Conservation (phyloP, 2,113 vertebrate genomes). For the Varanus salvator region DNA sequence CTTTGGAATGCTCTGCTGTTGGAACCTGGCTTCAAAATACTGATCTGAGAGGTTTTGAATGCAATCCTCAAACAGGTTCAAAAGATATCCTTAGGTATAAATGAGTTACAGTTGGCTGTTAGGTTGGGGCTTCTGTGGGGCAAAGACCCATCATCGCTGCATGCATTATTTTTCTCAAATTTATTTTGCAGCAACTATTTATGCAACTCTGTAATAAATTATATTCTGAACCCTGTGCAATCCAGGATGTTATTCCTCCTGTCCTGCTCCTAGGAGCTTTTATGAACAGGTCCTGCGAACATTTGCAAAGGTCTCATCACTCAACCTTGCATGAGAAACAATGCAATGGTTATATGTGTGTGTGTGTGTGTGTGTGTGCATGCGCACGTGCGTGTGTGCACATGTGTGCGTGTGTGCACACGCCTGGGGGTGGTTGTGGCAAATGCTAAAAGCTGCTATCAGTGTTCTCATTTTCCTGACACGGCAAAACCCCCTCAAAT, state of each 20-base stretch:
- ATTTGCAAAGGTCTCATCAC: not conserved
- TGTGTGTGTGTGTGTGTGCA: too few relatives aligned
- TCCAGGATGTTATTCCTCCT: not conserved
- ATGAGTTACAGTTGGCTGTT: not conserved
- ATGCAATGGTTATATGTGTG: not conserved
- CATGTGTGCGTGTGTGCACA: too few relatives aligned
- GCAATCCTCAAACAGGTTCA: too few relatives aligned
- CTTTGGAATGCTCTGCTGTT: not conserved
- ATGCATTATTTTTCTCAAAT: not conserved
- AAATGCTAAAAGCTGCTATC: not conserved
- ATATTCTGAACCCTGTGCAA: not conserved
- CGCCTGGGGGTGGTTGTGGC: too few relatives aligned
- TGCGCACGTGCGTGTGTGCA: too few relatives aligned
- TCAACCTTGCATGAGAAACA: conserved; percentile 16
- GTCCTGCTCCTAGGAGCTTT: not conserved
- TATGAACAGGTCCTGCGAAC: not conserved
- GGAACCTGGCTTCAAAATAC: not conserved
- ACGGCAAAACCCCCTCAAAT: conserved; percentile 11
- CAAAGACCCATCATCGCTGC: not conserved
- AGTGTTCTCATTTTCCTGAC: not conserved
- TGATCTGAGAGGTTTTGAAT: not conserved
- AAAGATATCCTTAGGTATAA: not conserved
- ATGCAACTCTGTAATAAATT: not conserved
- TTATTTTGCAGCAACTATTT: too few relatives aligned
- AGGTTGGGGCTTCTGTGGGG: not conserved